These are phyloP conservation scores for Ischnura elegans DNA, from an alignment of 2,888 invertebrate species.

Conservation along the genomic window DNA sequence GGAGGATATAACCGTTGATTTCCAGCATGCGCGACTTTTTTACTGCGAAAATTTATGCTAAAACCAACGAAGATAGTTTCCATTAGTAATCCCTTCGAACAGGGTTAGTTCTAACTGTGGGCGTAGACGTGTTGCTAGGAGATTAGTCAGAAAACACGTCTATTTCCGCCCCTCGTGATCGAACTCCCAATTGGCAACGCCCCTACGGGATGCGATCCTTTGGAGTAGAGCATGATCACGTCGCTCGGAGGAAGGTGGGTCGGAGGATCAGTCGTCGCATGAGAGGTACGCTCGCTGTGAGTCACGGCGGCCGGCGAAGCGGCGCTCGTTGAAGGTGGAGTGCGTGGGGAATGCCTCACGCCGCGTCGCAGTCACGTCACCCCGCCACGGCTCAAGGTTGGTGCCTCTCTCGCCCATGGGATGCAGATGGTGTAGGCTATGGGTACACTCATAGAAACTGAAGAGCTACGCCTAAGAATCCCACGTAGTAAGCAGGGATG, in stretches of 20 bases:
- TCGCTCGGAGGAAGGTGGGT: neutral
- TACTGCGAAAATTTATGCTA: too few species aligned
- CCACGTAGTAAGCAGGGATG: too few species aligned
- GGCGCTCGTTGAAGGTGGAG: neutral
- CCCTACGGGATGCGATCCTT: neutral
- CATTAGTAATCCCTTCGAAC: too few species aligned
- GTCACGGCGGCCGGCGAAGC: neutral
- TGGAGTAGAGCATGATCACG: neutral
- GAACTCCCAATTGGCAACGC: neutral
- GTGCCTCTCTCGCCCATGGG: neutral
- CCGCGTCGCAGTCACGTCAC: slow-evolving; percentile 11
- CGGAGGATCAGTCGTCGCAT: neutral
- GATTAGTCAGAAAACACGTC: neutral
- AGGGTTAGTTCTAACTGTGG: too few species aligned
- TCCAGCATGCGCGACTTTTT: too few species aligned
- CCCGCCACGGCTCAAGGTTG: neutral
- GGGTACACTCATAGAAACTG: neutral
- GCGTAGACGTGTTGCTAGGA: too few species aligned
- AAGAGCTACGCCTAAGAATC: neutral
- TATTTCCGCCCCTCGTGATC: neutral
- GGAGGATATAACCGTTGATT: too few species aligned
- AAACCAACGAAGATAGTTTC: too few species aligned
- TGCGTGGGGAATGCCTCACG: neutral
- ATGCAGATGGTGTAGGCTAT: neutral
- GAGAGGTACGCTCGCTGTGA: neutral